Evolutionary conservation across 2,888 invertebrate species (phyloP), one percentile per base, ranked within the genome.

Genomic region (Philaethria dido): DNA sequence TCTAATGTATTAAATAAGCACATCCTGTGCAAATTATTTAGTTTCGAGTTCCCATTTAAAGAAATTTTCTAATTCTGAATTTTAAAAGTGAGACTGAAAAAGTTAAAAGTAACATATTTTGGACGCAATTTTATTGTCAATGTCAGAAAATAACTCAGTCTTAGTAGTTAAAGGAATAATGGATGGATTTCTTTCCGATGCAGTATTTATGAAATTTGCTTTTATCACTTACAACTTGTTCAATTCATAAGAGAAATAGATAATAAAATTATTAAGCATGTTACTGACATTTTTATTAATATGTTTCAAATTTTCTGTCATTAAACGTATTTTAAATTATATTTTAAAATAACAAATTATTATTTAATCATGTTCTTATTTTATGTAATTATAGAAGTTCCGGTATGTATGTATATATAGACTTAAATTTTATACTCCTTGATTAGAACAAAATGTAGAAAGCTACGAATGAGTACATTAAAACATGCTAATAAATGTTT

Each of bases 41-140:
- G 33, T 33, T 3, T 33, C 9, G 33, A 3, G 33, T 33, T 4
- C 25, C 25, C 5, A 5, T 33, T 39, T 33, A 16, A 9, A 52
- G 2, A n/a, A 52, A 52, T 52, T 29, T 52, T 18, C n/a, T 50
- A 42, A 14, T 42, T 0, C 16, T 44, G 29, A 61, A n/a, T n/a
- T n/a, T n/a, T n/a, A n/a, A n/a, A n/a, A n/a, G n/a, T n/a, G n/a
- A n/a, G n/a, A n/a, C n/a, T n/a, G n/a, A n/a, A n/a, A n/a, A n/a
- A n/a, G n/a, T n/a, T n/a, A n/a, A n/a, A n/a, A 54, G 55, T 57
- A 68, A 67, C 22, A 62, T 57, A 36, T 64, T 72, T 74, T 82
- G 87, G 87, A 87, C 87, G 87, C 77, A 81, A 84, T 68, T 76
- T 85, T 88, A 87, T 87, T 88, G 87, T 87, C 86, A 80, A 78